These are phyloP conservation scores for Dolomedes plantarius DNA, from an alignment of 2,888 invertebrate species.

Conservation along the genomic window DNA sequence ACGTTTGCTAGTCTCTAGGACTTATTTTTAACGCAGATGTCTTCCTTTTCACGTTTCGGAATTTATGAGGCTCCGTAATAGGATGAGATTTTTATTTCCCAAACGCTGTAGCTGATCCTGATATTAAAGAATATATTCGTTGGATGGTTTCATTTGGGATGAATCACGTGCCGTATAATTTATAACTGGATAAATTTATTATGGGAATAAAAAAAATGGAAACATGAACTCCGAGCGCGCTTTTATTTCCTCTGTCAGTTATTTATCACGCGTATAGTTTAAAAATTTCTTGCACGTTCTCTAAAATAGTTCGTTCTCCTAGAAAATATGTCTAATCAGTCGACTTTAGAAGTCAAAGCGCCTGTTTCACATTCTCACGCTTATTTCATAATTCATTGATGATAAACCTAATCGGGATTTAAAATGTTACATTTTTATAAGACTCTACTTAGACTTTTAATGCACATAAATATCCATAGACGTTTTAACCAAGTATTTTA, in stretches of 20 bases:
- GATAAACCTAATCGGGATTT: too few relatives aligned
- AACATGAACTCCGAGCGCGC: neutral
- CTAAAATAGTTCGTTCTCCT: too few relatives aligned
- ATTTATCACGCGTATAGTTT: neutral
- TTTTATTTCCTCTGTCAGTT: neutral
- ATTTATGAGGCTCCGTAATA: constrained; percentile 24
- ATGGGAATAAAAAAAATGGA: neutral
- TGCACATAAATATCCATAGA: too few relatives aligned
- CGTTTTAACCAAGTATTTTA: too few relatives aligned
- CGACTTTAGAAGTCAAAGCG: too few relatives aligned
- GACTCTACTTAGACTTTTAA: too few relatives aligned
- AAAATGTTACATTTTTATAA: too few relatives aligned
- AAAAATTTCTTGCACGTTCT: too few relatives aligned
- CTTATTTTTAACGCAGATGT: constrained; percentile 21
- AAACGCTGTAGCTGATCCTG: neutral
- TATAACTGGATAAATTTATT: neutral
- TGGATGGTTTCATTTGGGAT: neutral
- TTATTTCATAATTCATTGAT: too few relatives aligned
- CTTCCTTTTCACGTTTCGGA: constrained; percentile 9
- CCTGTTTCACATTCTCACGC: too few relatives aligned
- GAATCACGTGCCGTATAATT: neutral
- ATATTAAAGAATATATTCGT: neutral
- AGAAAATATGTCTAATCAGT: too few relatives aligned
- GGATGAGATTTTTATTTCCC: constrained; percentile 32
- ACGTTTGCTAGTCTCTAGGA: constrained; percentile 31